Evolutionary conservation across 2,888 invertebrate genomes (phyloP).

Genomic region (Thera obeliscata): DNA sequence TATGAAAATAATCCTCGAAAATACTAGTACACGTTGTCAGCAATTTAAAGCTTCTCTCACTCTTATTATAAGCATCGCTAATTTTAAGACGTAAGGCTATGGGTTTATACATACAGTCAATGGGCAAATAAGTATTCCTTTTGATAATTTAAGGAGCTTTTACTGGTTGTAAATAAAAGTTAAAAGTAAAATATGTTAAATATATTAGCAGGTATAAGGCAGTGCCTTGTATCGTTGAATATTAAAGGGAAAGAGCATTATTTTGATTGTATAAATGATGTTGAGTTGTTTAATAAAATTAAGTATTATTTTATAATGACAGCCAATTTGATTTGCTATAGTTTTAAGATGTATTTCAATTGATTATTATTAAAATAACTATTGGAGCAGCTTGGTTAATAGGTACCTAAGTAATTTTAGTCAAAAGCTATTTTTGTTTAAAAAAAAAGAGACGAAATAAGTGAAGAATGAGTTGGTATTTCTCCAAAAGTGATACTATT

Average conservation of each 20-base stretch:
- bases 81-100: too few species aligned
- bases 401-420: too few species aligned
- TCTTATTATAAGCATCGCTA: too few species aligned
- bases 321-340: too few species aligned
- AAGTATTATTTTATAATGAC: not conserved
- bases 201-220: constrained; percentile 27
- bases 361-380: too few species aligned
- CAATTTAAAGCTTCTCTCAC: too few species aligned
- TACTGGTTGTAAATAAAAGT: constrained; percentile 19
- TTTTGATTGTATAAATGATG: not conserved
- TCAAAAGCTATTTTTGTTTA: too few species aligned
- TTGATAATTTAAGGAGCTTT: not conserved
- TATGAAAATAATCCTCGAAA: too few species aligned
- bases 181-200: constrained; percentile 8
- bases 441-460: too few species aligned
- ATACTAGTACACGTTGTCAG: too few species aligned
- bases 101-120: not conserved
- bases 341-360: too few species aligned
- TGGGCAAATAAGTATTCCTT: constrained; percentile 5
- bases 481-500: constrained; percentile 71
- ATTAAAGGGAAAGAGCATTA: constrained; percentile 7
- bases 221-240: constrained; percentile 34
- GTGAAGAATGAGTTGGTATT: constrained; percentile 37
- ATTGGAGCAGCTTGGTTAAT: too few species aligned
- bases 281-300: not conserved